phyloP scores from a whole-genome alignment of 2,888 invertebrate species.

The Neoscelio sp. region DNA sequence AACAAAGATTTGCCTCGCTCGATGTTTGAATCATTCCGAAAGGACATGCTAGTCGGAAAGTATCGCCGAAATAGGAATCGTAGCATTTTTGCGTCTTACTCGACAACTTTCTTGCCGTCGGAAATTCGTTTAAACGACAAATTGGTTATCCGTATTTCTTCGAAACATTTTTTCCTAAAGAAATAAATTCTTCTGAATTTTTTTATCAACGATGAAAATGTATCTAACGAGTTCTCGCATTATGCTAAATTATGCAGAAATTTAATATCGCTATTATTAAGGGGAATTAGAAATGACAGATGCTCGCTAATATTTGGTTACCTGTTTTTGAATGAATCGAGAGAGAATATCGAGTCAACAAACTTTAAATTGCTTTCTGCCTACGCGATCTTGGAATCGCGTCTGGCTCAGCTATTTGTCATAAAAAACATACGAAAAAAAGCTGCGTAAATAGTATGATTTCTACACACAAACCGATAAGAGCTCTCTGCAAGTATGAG shows the following conservation, averaged over 20 bases:
- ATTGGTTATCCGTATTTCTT: no score
- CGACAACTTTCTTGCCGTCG: neutral
- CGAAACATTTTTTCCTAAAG: no score
- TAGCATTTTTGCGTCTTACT: no score
- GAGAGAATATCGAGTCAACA: constrained; percentile 42
- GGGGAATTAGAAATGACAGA: constrained; percentile 4
- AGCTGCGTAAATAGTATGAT: constrained; percentile 19
- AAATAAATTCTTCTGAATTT: no score
- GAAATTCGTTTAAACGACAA: neutral
- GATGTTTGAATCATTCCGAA: neutral
- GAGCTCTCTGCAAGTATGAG: no score
- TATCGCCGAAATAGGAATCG: neutral
- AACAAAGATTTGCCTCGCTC: neutral
- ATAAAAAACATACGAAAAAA: constrained; percentile 41
- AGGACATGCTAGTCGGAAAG: no score
- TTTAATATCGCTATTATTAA: constrained; percentile 13
- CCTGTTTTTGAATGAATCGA: constrained; percentile 40
- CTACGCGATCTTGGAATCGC: constrained; percentile 48
- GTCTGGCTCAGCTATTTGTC: constrained; percentile 29
- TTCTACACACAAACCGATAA: no score
- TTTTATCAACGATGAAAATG: no score
- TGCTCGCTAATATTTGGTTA: constrained; percentile 32
- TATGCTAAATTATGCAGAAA: constrained; percentile 10
- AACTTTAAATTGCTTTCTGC: constrained; percentile 59
- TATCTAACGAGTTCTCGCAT: neutral